Evolutionary conservation across 2,888 invertebrate species (phyloP), one percentile per base, ranked within the genome.

Genomic region (Zygogramma bicolorata): DNA sequence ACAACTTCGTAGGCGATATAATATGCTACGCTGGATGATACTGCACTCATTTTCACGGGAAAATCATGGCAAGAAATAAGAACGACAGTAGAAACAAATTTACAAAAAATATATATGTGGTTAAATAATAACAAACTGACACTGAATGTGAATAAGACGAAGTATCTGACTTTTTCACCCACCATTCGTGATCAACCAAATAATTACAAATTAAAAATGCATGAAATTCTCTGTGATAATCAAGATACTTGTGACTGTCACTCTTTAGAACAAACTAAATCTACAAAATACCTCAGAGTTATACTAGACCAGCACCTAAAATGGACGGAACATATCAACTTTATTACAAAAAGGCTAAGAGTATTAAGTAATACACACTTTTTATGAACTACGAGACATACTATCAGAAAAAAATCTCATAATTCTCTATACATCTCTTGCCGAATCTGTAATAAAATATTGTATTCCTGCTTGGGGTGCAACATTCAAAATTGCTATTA

Each of bases 401-500:
- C 18, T 53, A 53, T 53, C 53, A 53, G 18, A 13, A n/a, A 53
- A 53, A 8, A n/a, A 13, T 29, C 8, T 27, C 7, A 13, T 58
- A 7, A 25, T 27, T 13, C 29, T 58, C n/a, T 58, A 58, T 29
- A 58, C 58, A 1, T 29, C 58, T 15, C 58, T 58, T 29, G 58
- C 27, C 8, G 58, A 58, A 29, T 58, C 29, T 13, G n/a, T n/a
- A n/a, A n/a, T n/a, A 13, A 58, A 58, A 58, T 58, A 58, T 29
- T 29, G 58, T 58, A 58, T 58, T 58, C 58, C 29, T 13, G n/a
- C 58, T 18, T 27, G 27, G 31, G 27, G 58, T 58, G 58, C 27
- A 27, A 58, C 58, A 15, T 27, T 29, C 58, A 58, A 58, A 58
- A 29, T 8, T 15, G 29, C 58, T 18, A 58, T 58, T 15, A 29